These are phyloP conservation scores for Turritopsis rubra DNA, from an alignment of 30 jellyfish, hydroid and myxozoan genomes.

Conservation along the genomic window DNA sequence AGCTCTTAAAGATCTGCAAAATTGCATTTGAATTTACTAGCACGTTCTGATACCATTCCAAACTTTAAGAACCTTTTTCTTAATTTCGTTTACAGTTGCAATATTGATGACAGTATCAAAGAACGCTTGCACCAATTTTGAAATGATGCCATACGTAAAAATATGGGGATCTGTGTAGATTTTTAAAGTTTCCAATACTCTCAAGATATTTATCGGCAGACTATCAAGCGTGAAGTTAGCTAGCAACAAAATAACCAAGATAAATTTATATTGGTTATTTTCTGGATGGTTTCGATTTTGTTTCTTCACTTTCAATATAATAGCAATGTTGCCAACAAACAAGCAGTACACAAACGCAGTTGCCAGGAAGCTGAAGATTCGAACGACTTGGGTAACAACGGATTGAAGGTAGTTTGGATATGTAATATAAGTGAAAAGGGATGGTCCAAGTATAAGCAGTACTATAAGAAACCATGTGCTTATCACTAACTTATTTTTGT, in stretches of 20 bases:
- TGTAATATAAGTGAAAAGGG: too few species aligned
- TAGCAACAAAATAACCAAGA: neutral
- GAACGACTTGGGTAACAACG: neutral
- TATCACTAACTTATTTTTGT: neutral
- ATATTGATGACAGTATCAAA: neutral
- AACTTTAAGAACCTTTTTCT: too few species aligned
- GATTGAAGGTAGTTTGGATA: neutral
- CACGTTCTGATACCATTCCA: too few species aligned
- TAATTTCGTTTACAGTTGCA: neutral
- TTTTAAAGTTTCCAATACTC: neutral
- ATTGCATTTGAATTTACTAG: too few species aligned
- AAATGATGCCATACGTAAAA: neutral
- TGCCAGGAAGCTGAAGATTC: neutral
- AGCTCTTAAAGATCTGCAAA: too few species aligned
- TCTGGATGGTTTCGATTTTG: neutral
- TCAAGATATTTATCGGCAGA: neutral
- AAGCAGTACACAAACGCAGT: neutral
- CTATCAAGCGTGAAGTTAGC: neutral
- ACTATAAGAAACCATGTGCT: neutral
- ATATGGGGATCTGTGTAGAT: neutral
- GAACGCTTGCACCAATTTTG: neutral
- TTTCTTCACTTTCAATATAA: too few species aligned
- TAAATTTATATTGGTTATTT: neutral
- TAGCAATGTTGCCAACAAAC: neutral
- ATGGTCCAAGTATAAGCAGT: neutral